Evolutionary conservation across 2,888 invertebrate species (phyloP), one percentile per base, ranked within the genome.

Genomic region (Rhingia campestris): DNA sequence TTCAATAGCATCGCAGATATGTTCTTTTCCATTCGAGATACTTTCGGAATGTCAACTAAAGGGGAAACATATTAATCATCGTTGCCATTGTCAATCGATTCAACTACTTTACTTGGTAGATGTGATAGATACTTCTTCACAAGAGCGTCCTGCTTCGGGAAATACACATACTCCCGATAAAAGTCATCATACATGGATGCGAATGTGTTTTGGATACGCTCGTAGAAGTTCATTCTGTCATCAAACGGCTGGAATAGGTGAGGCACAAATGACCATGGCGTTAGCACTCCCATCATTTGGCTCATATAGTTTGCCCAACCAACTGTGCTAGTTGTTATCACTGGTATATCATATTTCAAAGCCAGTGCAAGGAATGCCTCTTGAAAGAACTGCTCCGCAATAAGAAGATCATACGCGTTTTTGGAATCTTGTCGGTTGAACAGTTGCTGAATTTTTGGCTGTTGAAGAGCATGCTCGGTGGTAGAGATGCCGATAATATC

Each of bases 191-290:
- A 90, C 2, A 91, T 63, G 0, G 90, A 89, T 3, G 88, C 87
- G 1, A 91, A 91, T 0, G 92, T 89, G 87, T 94, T 94, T 33
- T 91, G 88, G 0, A 93, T 53, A 84, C 95, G 89, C 86, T 93
- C 92, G 87, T 89, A 88, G 82, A 95, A 94, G 45, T 90, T 92
- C 90, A 93, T 93, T 58, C 88, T 88, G 32, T 93, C 93, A 0
- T 92, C 91, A 66, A 89, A 92, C 4, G 90, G 89, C 63, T 92
- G 86, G 75, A 92, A 91, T 7, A 91, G 89, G 64, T 93, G 92
- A 0, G 93, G 92, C 37, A 92, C 91, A 87, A 92, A 92, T 0
- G 93, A 92, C 87, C 91, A 91, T 0, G 92, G 92, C 0, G 90
- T 88, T 2, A 93, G 91, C 59, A 92, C 89, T 0, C 92, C 93